Base-by-base conservation (phyloP, 1,140 invertebrate genomes). In the Meloidogyne hapla region DNA sequence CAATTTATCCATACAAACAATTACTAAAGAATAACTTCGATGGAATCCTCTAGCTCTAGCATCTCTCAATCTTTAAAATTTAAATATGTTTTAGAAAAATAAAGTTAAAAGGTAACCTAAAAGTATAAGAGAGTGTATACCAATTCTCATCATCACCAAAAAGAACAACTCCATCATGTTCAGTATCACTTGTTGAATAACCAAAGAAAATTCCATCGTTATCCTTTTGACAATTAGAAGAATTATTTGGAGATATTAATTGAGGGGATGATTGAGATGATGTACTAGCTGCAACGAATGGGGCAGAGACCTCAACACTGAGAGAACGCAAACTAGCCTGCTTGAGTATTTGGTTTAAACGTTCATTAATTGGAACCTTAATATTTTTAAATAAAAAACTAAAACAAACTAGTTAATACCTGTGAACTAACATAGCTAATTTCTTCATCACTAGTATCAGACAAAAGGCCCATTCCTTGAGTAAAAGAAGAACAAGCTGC, bases 401-500 rank as follows among this genome's bases (percentile, higher is more conserved):
- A n/a, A n/a, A n/a, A n/a, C n/a, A n/a, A n/a, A n/a, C n/a, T n/a
- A n/a, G n/a, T n/a, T n/a, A n/a, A n/a, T n/a, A 79, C 78, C 77
- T 80, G 79, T 9, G 79, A 71, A 72, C 79, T 80, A n/a, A 82
- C 26, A 73, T 82, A 80, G 38, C 79, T 81, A 21, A 78, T 80
- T 56, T 82, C 70, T 45, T 73, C 79, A 18, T 81, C 72, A 75
- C 69, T 67, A 65, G 83, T 81, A 45, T 80, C 82, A 5, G 79
- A 80, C 28, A 80, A 18, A 21, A 80, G 69, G 1, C 79, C 79
- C 0, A 76, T 33, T 25, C 79, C 79, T n/a, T 48, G 26, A n/a
- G 63, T 73, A 38, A 80, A 80, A n/a, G 79, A 80, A 10, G 80
- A 82, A 63, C 79, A 80, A 25, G 79, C 79, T 40, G 79, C 80